Base-by-base conservation (phyloP, 2,113 vertebrate species). In the Felis chaus region DNA sequence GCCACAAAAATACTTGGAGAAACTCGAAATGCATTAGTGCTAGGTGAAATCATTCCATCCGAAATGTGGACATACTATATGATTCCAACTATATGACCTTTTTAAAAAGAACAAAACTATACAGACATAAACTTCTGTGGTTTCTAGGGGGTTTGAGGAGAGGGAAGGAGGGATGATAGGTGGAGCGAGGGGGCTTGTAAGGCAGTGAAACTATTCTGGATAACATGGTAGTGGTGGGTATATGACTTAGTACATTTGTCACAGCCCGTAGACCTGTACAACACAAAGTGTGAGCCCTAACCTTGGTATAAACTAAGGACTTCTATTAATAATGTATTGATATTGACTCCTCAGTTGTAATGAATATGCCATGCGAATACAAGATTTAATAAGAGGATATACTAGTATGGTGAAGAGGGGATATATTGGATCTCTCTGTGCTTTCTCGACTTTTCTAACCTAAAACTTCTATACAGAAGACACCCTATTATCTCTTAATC, bases 121-220 rank as follows among this genome's bases (percentile, higher is more conserved):
- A n/a, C 21, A 71, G 10, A 63, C 2, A 65, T 55, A 27, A 53
- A 45, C 6, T 29, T 79, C 33, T 27, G 8, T 66, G 31, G 10
- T 65, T 39, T 31, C 10, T 55, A 55, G 18, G 21, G 21, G 29
- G 9, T 0, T 65, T 73, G 11, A 41, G 29, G 39, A 9, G 39
- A 55, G 19, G 7, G 3, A 36, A 9, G 7, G 7, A 68, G 2
- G 15, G 11, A 13, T 57, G 25, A 5, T 0, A 23, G 61, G 2
- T 21, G 9, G 55, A 16, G 10, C 3, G 7, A 14, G 4, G 25
- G 27, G 19, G 48, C 15, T 76, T 91, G 39, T 33, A 57, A 15
- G 29, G 14, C 12, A 50, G 19, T 16, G 4, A 74, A 31, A 45
- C 19, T 15, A 14, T n/a, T 79, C 4, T 18, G n/a, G 41, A 41